Conservation (phyloP, 2,797 vertebrate species). For the Valencia hispanica region DNA sequence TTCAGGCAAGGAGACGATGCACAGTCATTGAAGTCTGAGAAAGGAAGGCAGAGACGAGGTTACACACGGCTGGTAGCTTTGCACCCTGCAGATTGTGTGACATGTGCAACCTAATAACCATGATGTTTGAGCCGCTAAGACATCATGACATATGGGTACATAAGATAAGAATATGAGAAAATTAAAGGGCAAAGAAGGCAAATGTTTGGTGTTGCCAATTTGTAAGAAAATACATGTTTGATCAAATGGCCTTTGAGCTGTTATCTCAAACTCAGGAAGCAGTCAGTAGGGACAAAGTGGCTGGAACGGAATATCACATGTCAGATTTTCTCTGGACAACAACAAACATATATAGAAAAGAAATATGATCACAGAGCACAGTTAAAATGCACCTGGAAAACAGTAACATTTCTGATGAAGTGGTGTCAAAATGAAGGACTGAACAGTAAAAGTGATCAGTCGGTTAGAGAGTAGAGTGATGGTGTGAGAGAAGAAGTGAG, state of each 20-base stretch:
- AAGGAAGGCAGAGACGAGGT: slow-evolving; percentile 37
- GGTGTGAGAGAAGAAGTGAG: slow-evolving; percentile 19
- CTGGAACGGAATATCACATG: slow-evolving; percentile 61
- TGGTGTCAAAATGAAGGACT: slow-evolving; percentile 12
- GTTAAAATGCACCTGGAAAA: slow-evolving; percentile 57
- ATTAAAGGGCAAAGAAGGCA: slow-evolving; percentile 22
- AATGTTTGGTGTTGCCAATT: slow-evolving; percentile 35
- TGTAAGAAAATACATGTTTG: slow-evolving; percentile 26
- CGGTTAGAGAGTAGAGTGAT: slow-evolving; percentile 55
- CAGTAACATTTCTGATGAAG: slow-evolving; percentile 38
- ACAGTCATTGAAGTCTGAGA: slow-evolving; percentile 82
- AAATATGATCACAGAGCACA: slow-evolving; percentile 62
- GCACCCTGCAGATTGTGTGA: slow-evolving; percentile 21
- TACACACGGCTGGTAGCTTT: slow-evolving; percentile 11
- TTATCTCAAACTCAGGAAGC: slow-evolving; percentile 60
- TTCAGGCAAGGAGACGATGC: slow-evolving; percentile 79
- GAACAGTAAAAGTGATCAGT: slow-evolving; percentile 57
- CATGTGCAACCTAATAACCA: slow-evolving; percentile 56
- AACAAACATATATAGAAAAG: slow-evolving; percentile 49
- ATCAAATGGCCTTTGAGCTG: slow-evolving; percentile 59
- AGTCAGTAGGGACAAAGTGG: slow-evolving; percentile 48
- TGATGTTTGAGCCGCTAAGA: slow-evolving; percentile 49
- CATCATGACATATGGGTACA: slow-evolving; percentile 23
- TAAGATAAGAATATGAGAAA: slow-evolving; percentile 13
- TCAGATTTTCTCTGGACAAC: slow-evolving; percentile 49